Conservation (phyloP, 2,113 vertebrate species). For the Danio rerio region GRCz12tu NC_133176.1:21047501-21048000, state of each 20-base stretch:
- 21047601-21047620: constrained; percentile 80
- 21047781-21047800: too few relatives aligned
- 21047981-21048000: too few relatives aligned
- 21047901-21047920: too few relatives aligned
- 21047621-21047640: constrained; percentile 80
- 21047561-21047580: constrained; percentile 32
- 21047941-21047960: too few relatives aligned
- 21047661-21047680: constrained; percentile 86
- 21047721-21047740: constrained; percentile 82
- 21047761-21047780: background rate
- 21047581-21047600: constrained; percentile 36
- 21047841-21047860: too few relatives aligned
- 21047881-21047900: too few relatives aligned
- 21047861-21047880: too few relatives aligned
- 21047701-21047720: constrained; percentile 86
- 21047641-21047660: constrained; percentile 83
- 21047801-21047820: background rate
- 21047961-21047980: too few relatives aligned
- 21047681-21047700: constrained; percentile 86
- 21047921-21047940: too few relatives aligned
- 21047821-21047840: too few relatives aligned
- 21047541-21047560: constrained; percentile 21
- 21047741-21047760: constrained; percentile 89
- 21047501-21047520: constrained; percentile 38
- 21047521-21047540: constrained; percentile 36